Evolutionary conservation across 2,797 vertebrate genomes (phyloP).

Genomic region (Tenualosa ilisha): DNA sequence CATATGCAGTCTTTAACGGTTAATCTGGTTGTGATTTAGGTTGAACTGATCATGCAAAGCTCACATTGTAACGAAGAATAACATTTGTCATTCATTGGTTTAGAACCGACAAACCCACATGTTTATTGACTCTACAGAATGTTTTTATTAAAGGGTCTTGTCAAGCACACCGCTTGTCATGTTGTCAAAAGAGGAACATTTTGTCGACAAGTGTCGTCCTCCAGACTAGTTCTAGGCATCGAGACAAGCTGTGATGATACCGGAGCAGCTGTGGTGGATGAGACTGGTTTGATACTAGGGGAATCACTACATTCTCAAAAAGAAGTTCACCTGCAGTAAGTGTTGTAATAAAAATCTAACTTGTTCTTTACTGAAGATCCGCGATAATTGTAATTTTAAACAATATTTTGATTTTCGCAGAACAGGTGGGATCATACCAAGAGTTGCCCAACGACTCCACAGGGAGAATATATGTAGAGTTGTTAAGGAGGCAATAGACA

Average conservation of each 20-base stretch:
- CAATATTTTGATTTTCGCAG: slow-evolving; percentile 63
- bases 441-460: slow-evolving; percentile 90
- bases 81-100: background rate
- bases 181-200: background rate
- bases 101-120: too few species aligned
- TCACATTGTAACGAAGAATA: background rate
- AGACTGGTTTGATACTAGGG: slow-evolving; percentile 82
- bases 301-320: slow-evolving; percentile 88
- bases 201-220: background rate
- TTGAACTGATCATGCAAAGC: background rate
- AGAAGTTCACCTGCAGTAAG: slow-evolving; percentile 88
- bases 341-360: background rate
- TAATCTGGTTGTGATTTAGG: background rate
- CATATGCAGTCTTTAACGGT: background rate
- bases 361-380: background rate
- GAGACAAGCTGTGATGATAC: slow-evolving; percentile 98
- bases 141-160: slow-evolving; percentile 17
- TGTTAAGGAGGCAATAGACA: slow-evolving; percentile 80
- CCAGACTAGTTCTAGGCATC: slow-evolving; percentile 85
- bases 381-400: background rate
- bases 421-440: slow-evolving; percentile 89
- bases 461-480: slow-evolving; percentile 83
- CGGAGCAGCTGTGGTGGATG: slow-evolving; percentile 90
- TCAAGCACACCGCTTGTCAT: background rate
- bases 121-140: slow-evolving; percentile 27